phyloP scores from a whole-genome alignment of 2,888 invertebrate species.

The Saturnia japonica region DNA sequence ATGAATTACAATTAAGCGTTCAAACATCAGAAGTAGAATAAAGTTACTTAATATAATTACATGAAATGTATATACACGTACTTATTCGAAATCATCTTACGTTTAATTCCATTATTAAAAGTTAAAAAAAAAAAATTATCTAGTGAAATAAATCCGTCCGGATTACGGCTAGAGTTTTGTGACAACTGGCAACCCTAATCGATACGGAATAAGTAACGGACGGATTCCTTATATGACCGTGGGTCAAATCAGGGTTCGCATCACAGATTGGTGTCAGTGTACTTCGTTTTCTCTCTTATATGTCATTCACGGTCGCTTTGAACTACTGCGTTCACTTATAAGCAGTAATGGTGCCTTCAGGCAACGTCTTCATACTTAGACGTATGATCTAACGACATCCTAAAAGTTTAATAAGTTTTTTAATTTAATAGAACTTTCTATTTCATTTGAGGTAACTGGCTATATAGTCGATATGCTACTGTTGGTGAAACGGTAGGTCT shows the following conservation, averaged over 20 bases:
- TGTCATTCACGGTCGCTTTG: constrained; percentile 63
- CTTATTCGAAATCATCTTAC: background rate
- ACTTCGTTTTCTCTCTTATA: constrained; percentile 71
- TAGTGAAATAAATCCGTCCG: background rate
- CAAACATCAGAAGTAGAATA: background rate
- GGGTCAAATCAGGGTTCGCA: constrained; percentile 72
- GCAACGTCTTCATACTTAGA: constrained; percentile 29
- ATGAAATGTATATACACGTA: background rate
- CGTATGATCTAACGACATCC: constrained; percentile 21
- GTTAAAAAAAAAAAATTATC: background rate
- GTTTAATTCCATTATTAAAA: background rate
- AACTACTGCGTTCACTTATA: constrained; percentile 43
- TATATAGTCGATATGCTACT: constrained; percentile 8
- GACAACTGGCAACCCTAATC: constrained; percentile 63
- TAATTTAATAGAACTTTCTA: constrained; percentile 20
- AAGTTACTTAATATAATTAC: background rate
- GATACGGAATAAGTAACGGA: constrained; percentile 67
- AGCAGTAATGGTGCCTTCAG: constrained; percentile 39
- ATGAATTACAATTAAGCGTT: background rate
- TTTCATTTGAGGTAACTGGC: constrained; percentile 17
- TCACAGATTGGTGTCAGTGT: constrained; percentile 75
- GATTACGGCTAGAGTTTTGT: constrained; percentile 11
- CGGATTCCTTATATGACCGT: constrained; percentile 73
- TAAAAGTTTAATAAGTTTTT: constrained; percentile 21
- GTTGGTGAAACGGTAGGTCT: constrained; percentile 7